Conservation (phyloP, 37 sponge, comb jelly and placozoan genomes). For the Oopsacas minuta region DNA sequence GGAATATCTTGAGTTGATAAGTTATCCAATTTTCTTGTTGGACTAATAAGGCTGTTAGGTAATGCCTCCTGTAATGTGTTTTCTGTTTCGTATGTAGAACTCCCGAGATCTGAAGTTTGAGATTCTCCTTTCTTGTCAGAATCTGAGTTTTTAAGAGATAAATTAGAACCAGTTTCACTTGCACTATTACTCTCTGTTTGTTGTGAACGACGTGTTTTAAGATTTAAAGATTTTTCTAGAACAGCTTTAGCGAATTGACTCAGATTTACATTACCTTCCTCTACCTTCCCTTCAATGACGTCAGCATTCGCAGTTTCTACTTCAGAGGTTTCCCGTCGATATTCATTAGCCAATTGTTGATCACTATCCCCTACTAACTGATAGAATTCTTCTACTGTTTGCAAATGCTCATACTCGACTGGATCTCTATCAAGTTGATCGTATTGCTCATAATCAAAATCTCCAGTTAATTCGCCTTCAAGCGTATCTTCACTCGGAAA, state of each 20-base stretch:
- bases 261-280: background rate
- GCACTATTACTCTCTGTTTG: slow-evolving; percentile 14
- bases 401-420: background rate
- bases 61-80: background rate
- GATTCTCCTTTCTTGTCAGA: background rate
- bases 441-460: background rate
- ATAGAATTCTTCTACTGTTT: slow-evolving; percentile 13
- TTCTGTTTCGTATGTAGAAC: background rate
- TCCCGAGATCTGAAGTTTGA: background rate
- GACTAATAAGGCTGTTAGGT: background rate
- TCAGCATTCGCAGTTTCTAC: background rate
- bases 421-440: background rate
- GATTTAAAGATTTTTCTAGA: background rate
- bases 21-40: background rate
- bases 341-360: background rate
- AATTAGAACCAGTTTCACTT: background rate
- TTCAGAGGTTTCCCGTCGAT: background rate
- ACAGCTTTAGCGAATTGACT: slow-evolving; percentile 19
- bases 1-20: background rate
- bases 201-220: background rate
- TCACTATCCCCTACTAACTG: background rate
- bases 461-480: background rate
- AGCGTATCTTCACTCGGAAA: background rate
- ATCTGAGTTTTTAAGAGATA: background rate
- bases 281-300: background rate